Base-by-base conservation (phyloP, 1,140 invertebrate species). In the Bombus breviceps region DNA sequence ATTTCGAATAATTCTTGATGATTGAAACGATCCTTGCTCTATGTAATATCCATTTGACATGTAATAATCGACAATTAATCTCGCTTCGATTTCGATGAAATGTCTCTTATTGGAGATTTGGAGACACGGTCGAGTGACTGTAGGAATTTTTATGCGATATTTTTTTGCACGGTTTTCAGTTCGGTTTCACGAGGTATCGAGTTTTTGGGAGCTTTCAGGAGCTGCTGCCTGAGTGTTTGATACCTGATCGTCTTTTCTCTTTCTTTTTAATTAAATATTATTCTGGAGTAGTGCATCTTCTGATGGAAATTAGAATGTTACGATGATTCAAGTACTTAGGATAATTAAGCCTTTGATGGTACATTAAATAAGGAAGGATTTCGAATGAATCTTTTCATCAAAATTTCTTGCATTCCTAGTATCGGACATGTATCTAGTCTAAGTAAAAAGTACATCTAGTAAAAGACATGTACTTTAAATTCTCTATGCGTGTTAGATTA, bases 41-140 rank as follows among this genome's bases (percentile, higher is more conserved):
- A 76, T 37, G 74, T 78, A 75, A 89, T 85, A 85, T 85, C 86
- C 73, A 57, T 84, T 89, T 77, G 80, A 66, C 68, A 80, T 68
- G 39, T 57, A 85, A 81, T 78, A 81, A 85, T 75, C 68, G 15
- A 18, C 15, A 13, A 81, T 81, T 59, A 41, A 57, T 59, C 5
- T 32, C 18, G 47, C 18, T n/a, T n/a, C 64, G 34, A 57, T 34
- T 32, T 62, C 59, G 1, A 53, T 39, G 43, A 25, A 10, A 25
- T 39, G 3, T 39, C 25, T 39, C 25, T 39, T 69, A 69, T 53
- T 74, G 43, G 22, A 74, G 53, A 74, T 34, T 8, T 39, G 32
- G 57, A 8, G 37, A 37, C 10, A 47, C 22, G 34, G 13, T 76
- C 37, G 74, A 39, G 34, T 10, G 34, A 12, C 13, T 12, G 74